phyloP scores from a whole-genome alignment of 1,140 invertebrate genomes.

The Drosophila sproati region DNA sequence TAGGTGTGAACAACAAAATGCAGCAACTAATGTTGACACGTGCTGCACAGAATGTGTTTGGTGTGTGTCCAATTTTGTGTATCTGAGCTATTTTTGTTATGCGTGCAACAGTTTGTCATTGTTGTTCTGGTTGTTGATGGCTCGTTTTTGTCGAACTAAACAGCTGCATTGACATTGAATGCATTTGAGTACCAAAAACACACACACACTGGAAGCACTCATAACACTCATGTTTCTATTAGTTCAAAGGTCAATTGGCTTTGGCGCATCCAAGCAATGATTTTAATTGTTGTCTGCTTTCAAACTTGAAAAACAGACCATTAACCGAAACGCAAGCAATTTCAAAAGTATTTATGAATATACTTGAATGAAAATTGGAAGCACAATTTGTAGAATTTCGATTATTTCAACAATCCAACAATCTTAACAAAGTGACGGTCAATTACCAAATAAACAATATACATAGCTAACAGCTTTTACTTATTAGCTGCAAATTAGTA shows the following conservation, averaged over 20 bases:
- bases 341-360: not conserved
- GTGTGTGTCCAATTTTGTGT: not conserved
- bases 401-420: not conserved
- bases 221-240: slow-evolving; percentile 1
- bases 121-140: slow-evolving; percentile 45
- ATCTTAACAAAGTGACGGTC: not conserved
- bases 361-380: slow-evolving; percentile 1
- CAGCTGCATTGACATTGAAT: slow-evolving; percentile 82
- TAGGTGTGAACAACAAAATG: slow-evolving; percentile 68
- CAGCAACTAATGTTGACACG: slow-evolving; percentile 68
- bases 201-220: not conserved
- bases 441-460: not conserved
- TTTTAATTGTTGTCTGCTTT: slow-evolving; percentile 10
- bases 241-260: slow-evolving; percentile 25
- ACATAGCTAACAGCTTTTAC: not conserved
- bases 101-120: slow-evolving; percentile 46
- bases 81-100: slow-evolving; percentile 28
- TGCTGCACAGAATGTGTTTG: slow-evolving; percentile 13
- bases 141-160: slow-evolving; percentile 57
- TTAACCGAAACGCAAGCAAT: too few species aligned
- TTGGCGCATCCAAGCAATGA: slow-evolving; percentile 3
- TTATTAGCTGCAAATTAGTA: not conserved
- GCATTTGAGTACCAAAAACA: slow-evolving; percentile 13
- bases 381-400: too few species aligned
- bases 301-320: not conserved